These are phyloP conservation scores for Morus bassanus DNA, from an alignment of 2,797 vertebrate genomes.

Conservation along the genomic window DNA sequence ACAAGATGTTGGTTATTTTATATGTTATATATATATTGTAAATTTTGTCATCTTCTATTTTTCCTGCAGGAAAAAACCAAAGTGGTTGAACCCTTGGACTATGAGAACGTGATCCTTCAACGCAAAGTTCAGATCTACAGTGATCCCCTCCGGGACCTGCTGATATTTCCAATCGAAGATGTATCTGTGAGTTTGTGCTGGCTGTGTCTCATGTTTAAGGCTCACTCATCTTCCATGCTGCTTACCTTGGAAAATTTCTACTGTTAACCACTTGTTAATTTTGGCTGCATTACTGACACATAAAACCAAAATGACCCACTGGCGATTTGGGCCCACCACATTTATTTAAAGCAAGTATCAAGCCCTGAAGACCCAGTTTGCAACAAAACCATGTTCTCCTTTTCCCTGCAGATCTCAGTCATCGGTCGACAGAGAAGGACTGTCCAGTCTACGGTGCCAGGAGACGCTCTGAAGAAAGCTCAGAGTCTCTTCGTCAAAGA, in stretches of 20 bases:
- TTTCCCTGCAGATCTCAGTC: conserved; percentile 81
- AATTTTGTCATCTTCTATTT: neutral
- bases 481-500: conserved; percentile 94
- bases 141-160: conserved; percentile 92
- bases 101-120: conserved; percentile 92
- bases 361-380: neutral
- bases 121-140: conserved; percentile 97
- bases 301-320: neutral
- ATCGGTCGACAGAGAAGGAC: conserved; percentile 88
- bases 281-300: neutral
- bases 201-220: neutral
- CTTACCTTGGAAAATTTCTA: neutral
- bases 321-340: neutral
- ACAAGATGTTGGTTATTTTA: neutral
- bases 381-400: neutral
- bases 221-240: neutral
- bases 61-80: conserved; percentile 89
- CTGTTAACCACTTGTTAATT: neutral
- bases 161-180: conserved; percentile 94
- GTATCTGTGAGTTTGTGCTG: conserved; percentile 85
- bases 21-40: neutral
- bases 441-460: conserved; percentile 86
- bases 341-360: neutral
- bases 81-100: conserved; percentile 94
- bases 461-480: conserved; percentile 89